phyloP scores from a whole-genome alignment of 2,113 vertebrate species.

The Micromys minutus region DNA sequence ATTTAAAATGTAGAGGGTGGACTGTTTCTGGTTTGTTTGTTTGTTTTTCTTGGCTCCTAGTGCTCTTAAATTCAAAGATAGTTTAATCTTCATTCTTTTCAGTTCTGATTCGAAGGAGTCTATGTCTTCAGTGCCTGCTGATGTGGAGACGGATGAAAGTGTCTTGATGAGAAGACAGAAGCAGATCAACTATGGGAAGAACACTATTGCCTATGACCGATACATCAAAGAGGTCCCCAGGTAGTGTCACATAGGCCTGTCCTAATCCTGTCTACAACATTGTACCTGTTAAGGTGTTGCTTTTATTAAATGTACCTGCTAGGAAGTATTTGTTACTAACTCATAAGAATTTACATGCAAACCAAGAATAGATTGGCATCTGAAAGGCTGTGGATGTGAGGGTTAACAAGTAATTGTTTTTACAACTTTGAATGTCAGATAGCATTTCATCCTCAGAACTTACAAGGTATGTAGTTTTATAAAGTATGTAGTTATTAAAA shows the following conservation, averaged over 20 bases:
- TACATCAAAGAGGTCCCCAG: conserved; percentile 95
- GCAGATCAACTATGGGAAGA: conserved; percentile 98
- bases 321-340: not conserved
- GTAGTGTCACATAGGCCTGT: conserved; percentile 80
- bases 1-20: not conserved
- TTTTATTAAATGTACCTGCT: too few species aligned
- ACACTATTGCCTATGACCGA: conserved; percentile 95
- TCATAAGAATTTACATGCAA: not conserved
- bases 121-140: conserved; percentile 77
- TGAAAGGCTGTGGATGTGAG: not conserved
- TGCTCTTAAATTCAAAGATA: not conserved
- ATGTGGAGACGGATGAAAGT: conserved; percentile 94
- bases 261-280: too few species aligned
- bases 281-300: not conserved
- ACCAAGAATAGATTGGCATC: too few species aligned
- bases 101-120: conserved; percentile 96
- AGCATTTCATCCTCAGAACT: not conserved
- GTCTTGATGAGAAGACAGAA: conserved; percentile 95
- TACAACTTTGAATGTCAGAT: not conserved
- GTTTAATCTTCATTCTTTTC: not conserved
- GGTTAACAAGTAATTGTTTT: not conserved
- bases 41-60: not conserved
- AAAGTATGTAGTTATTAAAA: not conserved
- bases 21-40: not conserved
- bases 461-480: not conserved